Percentiles rank a stretch among this genome's conserved stretches.
Conservation (phyloP, 2,888 invertebrate genomes). For the Melangyna quadrimaculata region DNA sequence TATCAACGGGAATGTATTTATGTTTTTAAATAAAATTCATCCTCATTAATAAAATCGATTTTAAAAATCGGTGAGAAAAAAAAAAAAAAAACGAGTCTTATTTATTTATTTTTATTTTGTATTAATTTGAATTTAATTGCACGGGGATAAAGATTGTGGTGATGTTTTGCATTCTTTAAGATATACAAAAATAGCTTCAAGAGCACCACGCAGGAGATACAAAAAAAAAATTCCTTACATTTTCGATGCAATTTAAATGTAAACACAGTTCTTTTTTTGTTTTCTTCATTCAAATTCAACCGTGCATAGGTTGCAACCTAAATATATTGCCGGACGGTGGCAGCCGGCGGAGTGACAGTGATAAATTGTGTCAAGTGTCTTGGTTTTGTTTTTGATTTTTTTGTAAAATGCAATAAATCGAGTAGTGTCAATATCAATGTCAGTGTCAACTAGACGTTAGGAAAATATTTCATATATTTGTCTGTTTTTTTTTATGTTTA, state of each 20-base stretch:
- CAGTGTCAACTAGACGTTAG: constrained; percentile 58
- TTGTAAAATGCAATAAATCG: constrained; percentile 55
- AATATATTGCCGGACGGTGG: neutral
- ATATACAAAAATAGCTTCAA: constrained; percentile 9
- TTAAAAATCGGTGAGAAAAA: neutral
- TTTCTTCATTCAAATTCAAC: constrained; percentile 9
- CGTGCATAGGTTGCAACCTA: neutral
- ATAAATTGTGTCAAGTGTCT: constrained; percentile 68
- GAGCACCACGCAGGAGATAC: constrained; percentile 27
- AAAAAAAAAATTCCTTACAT: constrained; percentile 10
- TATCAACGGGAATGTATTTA: neutral
- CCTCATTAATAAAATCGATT: neutral
- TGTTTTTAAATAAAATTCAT: neutral
- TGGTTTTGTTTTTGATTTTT: constrained; percentile 14
- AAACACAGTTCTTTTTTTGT: constrained; percentile 9
- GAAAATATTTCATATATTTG: constrained; percentile 14
- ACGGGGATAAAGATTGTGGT: neutral
- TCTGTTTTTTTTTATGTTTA: constrained; percentile 1
- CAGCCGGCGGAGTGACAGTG: constrained; percentile 14
- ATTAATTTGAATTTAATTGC: constrained; percentile 21
- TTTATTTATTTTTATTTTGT: neutral
- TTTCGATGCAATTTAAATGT: constrained; percentile 22
- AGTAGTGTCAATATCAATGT: constrained; percentile 67
- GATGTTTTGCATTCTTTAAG: constrained; percentile 2
- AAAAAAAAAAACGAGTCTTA: neutral